Percentiles rank a stretch among this genome's conserved stretches.
phyloP scores from a whole-genome alignment of 35 echinoderm and acorn worm genomes.

The Ptychodera flava region DNA sequence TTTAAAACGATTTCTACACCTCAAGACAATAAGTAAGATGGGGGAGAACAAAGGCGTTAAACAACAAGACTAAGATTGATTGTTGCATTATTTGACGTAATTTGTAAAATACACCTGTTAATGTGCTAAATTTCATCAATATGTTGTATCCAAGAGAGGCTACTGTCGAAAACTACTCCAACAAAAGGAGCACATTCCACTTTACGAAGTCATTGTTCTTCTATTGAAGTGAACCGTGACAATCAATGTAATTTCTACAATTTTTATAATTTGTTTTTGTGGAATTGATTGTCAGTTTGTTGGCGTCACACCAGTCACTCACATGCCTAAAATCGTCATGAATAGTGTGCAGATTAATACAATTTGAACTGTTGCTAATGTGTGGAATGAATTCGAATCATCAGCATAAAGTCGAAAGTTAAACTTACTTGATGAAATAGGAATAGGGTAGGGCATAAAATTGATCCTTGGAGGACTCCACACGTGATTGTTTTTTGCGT shows the following conservation, averaged over 20 bases:
- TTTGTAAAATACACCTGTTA: background rate
- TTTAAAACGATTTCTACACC: background rate
- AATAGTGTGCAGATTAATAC: no score
- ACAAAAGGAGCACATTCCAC: no score
- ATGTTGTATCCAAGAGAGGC: background rate
- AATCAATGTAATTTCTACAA: background rate
- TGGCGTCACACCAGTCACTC: no score
- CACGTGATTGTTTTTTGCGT: background rate
- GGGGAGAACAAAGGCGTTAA: no score
- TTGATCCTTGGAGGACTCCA: slow-evolving; percentile 11
- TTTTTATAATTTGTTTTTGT: slow-evolving; percentile 1
- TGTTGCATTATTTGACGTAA: background rate
- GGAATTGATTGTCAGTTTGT: no score
- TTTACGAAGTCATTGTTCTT: background rate
- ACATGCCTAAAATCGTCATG: no score
- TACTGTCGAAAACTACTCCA: background rate
- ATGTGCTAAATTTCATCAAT: background rate
- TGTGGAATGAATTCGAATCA: no score
- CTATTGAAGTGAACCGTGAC: background rate
- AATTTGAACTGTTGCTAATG: no score
- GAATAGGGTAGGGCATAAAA: slow-evolving; percentile 18
- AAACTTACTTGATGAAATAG: slow-evolving; percentile 6
- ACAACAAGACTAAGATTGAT: no score
- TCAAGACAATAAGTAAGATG: no score
- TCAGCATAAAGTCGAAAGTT: no score